These are phyloP conservation scores for Tetheella fluctuosa DNA, from an alignment of 2,888 invertebrate species.

Conservation along the genomic window DNA sequence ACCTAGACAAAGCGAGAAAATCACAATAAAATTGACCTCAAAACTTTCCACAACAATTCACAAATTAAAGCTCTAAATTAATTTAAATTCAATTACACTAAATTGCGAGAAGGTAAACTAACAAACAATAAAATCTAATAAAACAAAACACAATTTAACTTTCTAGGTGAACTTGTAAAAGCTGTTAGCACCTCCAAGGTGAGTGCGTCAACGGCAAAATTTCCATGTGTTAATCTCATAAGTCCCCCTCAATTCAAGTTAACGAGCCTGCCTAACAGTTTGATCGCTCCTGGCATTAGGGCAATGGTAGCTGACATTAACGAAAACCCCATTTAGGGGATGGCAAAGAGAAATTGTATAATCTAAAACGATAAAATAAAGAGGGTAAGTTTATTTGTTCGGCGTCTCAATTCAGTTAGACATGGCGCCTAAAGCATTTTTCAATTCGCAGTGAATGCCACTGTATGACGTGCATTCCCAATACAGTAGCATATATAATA, in stretches of 20 bases:
- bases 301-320: constrained; percentile 16
- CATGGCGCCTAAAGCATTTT: not conserved
- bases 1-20: too few species aligned
- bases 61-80: not conserved
- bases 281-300: constrained; percentile 34
- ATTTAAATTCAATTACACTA: not conserved
- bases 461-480: too few species aligned
- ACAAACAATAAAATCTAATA: not conserved
- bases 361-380: constrained; percentile 11
- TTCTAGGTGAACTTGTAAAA: constrained; percentile 4
- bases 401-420: not conserved
- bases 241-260: constrained; percentile 43
- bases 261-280: constrained; percentile 37
- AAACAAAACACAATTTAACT: constrained; percentile 10
- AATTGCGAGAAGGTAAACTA: not conserved
- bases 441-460: not conserved
- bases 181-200: constrained; percentile 13
- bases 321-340: constrained; percentile 9
- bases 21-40: too few species aligned
- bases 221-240: constrained; percentile 45
- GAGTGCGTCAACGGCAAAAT: constrained; percentile 24
- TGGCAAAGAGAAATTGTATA: constrained; percentile 7
- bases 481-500: too few species aligned
- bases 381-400: constrained; percentile 8
- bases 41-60: not conserved